Conservation (phyloP, 2,113 vertebrate species). For the Chloebia gouldiae region DNA sequence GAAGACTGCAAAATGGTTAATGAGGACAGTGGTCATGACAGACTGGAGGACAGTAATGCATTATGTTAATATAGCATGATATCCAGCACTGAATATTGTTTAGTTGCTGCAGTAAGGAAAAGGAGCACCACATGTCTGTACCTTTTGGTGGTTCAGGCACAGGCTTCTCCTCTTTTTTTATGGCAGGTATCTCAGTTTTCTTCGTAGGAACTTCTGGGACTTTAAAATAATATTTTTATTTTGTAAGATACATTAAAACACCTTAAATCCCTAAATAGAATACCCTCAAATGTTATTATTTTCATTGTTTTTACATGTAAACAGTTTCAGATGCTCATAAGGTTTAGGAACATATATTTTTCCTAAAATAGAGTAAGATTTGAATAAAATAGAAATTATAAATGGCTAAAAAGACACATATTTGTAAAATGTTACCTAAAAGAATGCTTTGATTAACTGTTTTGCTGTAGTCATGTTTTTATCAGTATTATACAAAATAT, state of each 20-base stretch:
- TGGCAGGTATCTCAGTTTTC: slow-evolving; percentile 66
- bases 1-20: slow-evolving; percentile 15
- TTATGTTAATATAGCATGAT: neutral
- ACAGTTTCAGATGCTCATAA: neutral
- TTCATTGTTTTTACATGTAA: neutral
- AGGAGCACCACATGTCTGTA: slow-evolving; percentile 24
- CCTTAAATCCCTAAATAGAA: neutral
- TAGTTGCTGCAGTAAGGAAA: slow-evolving; percentile 9
- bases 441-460: neutral
- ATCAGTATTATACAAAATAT: neutral
- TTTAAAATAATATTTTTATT: slow-evolving; percentile 64
- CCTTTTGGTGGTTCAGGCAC: slow-evolving; percentile 74
- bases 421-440: neutral
- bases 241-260: neutral
- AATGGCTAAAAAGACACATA: neutral
- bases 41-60: neutral
- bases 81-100: neutral
- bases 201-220: slow-evolving; percentile 73
- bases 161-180: slow-evolving; percentile 71
- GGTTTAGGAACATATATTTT: neutral
- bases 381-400: neutral
- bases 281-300: neutral
- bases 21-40: neutral
- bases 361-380: neutral
- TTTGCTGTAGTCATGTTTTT: neutral